Base-by-base conservation (phyloP, 2,888 invertebrate genomes). In the Andrena camellia region DNA sequence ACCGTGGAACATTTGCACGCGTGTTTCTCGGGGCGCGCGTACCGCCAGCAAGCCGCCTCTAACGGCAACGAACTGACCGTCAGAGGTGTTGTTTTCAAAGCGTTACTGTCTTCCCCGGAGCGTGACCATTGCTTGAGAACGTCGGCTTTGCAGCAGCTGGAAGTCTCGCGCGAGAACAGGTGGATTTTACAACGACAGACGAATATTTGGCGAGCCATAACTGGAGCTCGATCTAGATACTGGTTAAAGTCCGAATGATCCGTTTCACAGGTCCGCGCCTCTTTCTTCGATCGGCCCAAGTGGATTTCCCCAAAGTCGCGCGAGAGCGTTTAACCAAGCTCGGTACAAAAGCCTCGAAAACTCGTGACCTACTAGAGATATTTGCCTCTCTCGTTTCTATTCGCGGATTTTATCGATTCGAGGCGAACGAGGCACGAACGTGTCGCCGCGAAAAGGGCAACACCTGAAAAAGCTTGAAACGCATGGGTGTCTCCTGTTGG, bases 351-450 rank as follows among this genome's bases (percentile, higher is more conserved):
- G n/a, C 59, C 64, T 68, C 66, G 78, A 71, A 71, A 78, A 78
- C 62, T 75, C 81, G 54, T 75, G 82, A 82, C 75, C 82, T 52
- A 81, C 20, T 63, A 66, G 17, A 48, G 52, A 50, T 60, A 48
- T 71, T 74, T 67, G 54, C 54, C 60, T 62, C 23, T 23, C 29
- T n/a, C 33, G 52, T 66, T 66, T 81, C 60, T 74, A 70, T 81
- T 74, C 69, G 70, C 26, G 71, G 74, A 57, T 29, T n/a, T 26
- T 52, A 82, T 82, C 75, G 82, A 82, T 82, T 52, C 50, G 54
- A 4, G 59, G n/a, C 2, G 64, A 29, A 23, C 29, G 31, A 33
- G 63, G 33, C 23, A 70, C 48, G 42, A 29, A 29, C 57, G 35
- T 26, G n/a, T 17, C 59, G 29, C 42, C 26, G 17, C n/a, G 33